Percentiles rank a stretch among this genome's conserved stretches.
phyloP scores from a whole-genome alignment of 2,113 vertebrate genomes.

The Neofelis nebulosa region DNA sequence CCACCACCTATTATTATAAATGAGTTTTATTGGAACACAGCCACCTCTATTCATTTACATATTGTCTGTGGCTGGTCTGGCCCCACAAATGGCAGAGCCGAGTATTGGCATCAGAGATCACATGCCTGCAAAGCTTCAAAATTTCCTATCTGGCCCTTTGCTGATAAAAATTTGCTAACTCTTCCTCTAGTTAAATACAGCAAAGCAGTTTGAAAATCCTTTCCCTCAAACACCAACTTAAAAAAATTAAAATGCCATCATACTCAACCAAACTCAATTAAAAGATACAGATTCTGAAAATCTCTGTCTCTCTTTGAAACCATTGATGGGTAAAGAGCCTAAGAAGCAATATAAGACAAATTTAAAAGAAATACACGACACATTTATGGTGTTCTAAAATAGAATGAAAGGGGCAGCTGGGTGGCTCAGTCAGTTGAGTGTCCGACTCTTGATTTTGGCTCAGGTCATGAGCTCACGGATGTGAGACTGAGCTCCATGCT shows the following conservation, averaged over 20 bases:
- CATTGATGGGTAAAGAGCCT: neutral
- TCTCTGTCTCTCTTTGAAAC: neutral
- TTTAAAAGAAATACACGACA: neutral
- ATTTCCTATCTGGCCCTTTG: neutral
- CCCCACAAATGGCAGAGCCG: neutral
- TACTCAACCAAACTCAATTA: neutral
- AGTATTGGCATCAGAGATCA: neutral
- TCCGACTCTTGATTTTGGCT: no score
- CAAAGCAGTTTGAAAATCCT: neutral
- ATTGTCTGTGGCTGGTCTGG: neutral
- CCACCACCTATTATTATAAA: neutral
- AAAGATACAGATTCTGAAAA: neutral
- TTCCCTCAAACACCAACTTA: neutral
- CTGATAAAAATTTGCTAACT: neutral
- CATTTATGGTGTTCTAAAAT: neutral
- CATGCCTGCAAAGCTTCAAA: neutral
- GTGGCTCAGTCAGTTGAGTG: no score
- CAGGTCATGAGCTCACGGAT: no score
- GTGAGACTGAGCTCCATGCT: no score
- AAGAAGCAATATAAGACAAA: neutral
- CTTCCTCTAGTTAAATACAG: neutral
- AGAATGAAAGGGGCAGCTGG: neutral
- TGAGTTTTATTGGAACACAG: neutral
- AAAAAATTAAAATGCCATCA: neutral
- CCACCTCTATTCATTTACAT: neutral